Evolutionary conservation across 1,140 invertebrate genomes (phyloP), one percentile per base, ranked within the genome.

Genomic region (Coptotermes formosanus): DNA sequence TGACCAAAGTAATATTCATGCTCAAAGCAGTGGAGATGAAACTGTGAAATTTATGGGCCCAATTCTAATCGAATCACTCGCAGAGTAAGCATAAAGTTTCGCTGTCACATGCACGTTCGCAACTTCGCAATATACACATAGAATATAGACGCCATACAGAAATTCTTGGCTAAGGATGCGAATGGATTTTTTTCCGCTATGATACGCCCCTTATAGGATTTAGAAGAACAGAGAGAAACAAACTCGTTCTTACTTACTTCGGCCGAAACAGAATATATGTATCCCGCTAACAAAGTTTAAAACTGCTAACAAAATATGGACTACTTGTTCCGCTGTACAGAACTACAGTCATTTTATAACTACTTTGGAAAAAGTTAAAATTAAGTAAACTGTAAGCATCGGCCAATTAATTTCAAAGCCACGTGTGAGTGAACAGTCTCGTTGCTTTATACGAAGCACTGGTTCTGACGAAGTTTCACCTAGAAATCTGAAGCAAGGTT

Each of bases 21-120:
- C 64, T 11, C 64, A 75, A 75, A 75, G 64, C 64, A 75, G 8
- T 75, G 64, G n/a, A 75, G 64, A 75, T 75, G 64, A 75, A 75
- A 75, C 64, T 16, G 25, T 30, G 25, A 75, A 75, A 75, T 75
- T 75, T 75, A 75, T 75, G 64, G 64, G 64, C n/a, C n/a, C 64
- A 75, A 75, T 75, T 75, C 64, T 6, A 75, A 75, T 75, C 25
- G 64, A n/a, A 75, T 75, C 64, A 75, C 64, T 75, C 64, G 64
- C 64, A 25, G 64, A 75, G n/a, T 75, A 75, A 30, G 64, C 64
- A 75, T 75, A 75, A 75, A 75, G 64, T 75, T 75, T 75, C 64
- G 64, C 64, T 75, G 64, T 75, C 64, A 75, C 25, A 75, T 30
- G 64, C 64, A n/a, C 64, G 64, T 75, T 75, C 64, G 64, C 64